phyloP scores from a whole-genome alignment of 2,113 vertebrate genomes.

The Phoenicopterus ruber region DNA sequence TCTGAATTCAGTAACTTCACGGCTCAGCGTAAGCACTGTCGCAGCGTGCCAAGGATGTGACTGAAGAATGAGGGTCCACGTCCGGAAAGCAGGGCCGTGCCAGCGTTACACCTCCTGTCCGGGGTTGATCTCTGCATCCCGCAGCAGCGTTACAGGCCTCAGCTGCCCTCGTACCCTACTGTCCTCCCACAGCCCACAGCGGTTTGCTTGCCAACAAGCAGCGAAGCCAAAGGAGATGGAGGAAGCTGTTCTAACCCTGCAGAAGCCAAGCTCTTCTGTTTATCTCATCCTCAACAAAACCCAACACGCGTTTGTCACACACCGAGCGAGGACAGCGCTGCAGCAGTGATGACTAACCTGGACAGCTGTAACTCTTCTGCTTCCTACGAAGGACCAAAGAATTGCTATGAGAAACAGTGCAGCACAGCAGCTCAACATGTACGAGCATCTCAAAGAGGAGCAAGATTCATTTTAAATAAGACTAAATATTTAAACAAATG shows the following conservation, averaged over 20 bases:
- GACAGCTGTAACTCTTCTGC: neutral
- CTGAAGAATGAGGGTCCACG: neutral
- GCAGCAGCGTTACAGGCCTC: rapidly evolving
- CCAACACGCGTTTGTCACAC: neutral
- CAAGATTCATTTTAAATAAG: neutral
- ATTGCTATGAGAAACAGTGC: neutral
- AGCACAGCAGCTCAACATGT: neutral
- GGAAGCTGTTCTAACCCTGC: neutral
- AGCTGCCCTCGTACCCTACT: neutral
- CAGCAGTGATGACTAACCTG: neutral
- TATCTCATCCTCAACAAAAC: neutral
- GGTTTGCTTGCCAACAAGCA: neutral
- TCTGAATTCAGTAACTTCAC: neutral
- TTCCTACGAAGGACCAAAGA: neutral
- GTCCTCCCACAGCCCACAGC: neutral
- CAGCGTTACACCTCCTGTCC: rapidly evolving
- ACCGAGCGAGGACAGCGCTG: neutral
- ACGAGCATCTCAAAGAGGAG: neutral
- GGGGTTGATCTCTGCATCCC: neutral
- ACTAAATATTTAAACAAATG: neutral
- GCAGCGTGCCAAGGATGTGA: neutral
- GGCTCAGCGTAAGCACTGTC: neutral
- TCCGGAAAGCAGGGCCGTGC: neutral
- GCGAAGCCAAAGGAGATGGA: neutral
- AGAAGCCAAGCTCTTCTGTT: neutral